phyloP scores from a whole-genome alignment of 2,888 invertebrate species.

The Trissolcus brochymenae region DNA sequence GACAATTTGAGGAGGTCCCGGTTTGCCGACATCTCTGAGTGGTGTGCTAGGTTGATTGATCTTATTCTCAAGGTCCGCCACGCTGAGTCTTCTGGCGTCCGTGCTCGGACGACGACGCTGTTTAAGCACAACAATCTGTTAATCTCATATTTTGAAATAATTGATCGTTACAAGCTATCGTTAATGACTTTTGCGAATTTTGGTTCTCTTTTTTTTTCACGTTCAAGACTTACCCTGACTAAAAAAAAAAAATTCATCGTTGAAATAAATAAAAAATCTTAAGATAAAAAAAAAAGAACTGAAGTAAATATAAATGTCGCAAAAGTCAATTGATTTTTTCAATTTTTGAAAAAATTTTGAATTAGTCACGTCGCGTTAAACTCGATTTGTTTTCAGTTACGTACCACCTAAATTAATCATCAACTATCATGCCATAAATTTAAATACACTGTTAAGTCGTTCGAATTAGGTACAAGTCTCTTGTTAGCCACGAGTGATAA shows the following conservation, averaged over 20 bases:
- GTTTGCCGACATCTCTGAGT: constrained; percentile 86
- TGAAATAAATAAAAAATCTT: constrained; percentile 8
- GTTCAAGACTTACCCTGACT: constrained; percentile 18
- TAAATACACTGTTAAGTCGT: constrained; percentile 50
- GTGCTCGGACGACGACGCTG: constrained; percentile 91
- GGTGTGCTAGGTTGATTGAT: constrained; percentile 95
- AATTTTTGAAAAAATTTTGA: constrained; percentile 32
- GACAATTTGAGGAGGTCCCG: constrained; percentile 92
- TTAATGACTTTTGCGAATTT: constrained; percentile 54
- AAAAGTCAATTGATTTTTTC: constrained; percentile 48
- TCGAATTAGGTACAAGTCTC: constrained; percentile 49
- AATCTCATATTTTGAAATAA: not conserved
- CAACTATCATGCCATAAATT: constrained; percentile 47
- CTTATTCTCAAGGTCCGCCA: constrained; percentile 92
- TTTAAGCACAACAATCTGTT: constrained; percentile 31
- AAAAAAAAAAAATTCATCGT: not conserved
- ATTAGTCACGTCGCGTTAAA: constrained; percentile 52
- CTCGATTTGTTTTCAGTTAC: constrained; percentile 30
- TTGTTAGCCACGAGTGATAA: constrained; percentile 57
- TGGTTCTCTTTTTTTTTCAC: not conserved
- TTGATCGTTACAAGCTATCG: constrained; percentile 35
- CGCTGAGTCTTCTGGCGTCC: constrained; percentile 92
- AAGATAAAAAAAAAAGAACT: constrained; percentile 7
- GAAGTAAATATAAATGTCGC: constrained; percentile 18
- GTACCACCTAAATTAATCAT: constrained; percentile 44